phyloP scores from a whole-genome alignment of 2,113 vertebrate species.

The Cariama cristata region DNA sequence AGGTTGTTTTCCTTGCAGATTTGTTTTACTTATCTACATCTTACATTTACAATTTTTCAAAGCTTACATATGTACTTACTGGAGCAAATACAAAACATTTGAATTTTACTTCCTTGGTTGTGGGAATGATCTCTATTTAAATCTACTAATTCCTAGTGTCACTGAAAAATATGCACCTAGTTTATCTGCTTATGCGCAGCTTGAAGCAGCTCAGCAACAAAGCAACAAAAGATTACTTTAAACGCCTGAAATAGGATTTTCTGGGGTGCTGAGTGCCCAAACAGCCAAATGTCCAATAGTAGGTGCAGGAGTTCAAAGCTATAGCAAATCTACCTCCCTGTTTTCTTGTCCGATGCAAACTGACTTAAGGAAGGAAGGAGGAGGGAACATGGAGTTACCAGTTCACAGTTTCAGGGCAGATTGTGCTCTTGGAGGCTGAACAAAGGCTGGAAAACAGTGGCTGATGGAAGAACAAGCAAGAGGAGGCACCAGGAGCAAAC shows the following conservation, averaged over 20 bases:
- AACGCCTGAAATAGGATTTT: slow-evolving; percentile 18
- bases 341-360: not conserved
- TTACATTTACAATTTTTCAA: slow-evolving; percentile 27
- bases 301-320: not conserved
- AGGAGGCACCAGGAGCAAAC: not conserved
- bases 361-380: not conserved
- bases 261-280: not conserved
- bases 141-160: slow-evolving; percentile 20
- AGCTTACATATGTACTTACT: not conserved
- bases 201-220: not conserved
- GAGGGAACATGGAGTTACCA: not conserved
- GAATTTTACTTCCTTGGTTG: not conserved
- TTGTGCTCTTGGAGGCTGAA: not conserved
- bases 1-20: not conserved
- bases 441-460: not conserved
- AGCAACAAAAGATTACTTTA: slow-evolving; percentile 10
- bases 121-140: slow-evolving; percentile 2
- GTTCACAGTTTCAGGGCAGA: not conserved
- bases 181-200: slow-evolving; percentile 3
- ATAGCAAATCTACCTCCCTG: not conserved
- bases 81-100: not conserved
- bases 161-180: not conserved
- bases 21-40: not conserved
- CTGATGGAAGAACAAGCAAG: not conserved
- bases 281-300: not conserved